A percentile compares a stretch with the other conserved stretches of the same genome.
Evolutionary conservation across 1,140 invertebrate genomes (phyloP).

Genomic region (Hormaphis cornu): DNA sequence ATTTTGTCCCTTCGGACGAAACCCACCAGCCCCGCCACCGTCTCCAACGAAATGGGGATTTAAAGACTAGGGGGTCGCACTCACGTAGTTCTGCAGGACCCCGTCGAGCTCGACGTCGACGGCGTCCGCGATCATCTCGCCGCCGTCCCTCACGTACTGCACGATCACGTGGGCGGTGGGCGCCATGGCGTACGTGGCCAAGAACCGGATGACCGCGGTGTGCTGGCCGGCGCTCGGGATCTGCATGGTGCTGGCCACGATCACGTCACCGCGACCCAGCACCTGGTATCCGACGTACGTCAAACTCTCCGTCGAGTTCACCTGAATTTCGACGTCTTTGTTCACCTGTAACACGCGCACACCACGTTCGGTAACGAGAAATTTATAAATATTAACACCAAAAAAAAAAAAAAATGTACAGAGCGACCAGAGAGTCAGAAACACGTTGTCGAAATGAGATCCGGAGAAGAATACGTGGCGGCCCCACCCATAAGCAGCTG

Average conservation of each 20-base stretch:
- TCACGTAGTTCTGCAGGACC: conserved; percentile 65
- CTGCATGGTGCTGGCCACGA: conserved; percentile 58
- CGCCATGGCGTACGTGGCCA: conserved; percentile 70
- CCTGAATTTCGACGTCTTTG: conserved; percentile 66
- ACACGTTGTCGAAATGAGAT: too few species aligned
- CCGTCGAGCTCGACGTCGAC: conserved; percentile 69
- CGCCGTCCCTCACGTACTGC: conserved; percentile 60
- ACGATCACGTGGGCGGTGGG: conserved; percentile 71
- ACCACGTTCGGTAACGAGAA: neutral
- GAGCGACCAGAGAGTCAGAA: too few species aligned
- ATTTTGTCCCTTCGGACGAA: too few species aligned
- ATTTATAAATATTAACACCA: too few species aligned
- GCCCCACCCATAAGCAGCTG: too few species aligned
- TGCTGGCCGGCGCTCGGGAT: conserved; percentile 38
- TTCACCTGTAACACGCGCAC: conserved; percentile 54
- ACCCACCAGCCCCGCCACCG: too few species aligned
- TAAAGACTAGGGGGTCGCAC: conserved; percentile 35
- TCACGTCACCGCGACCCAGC: conserved; percentile 76
- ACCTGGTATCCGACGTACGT: conserved; percentile 71
- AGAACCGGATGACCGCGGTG: conserved; percentile 46
- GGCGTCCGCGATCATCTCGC: conserved; percentile 75
- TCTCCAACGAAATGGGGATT: too few species aligned
- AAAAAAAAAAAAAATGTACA: too few species aligned
- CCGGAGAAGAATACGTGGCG: too few species aligned
- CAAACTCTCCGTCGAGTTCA: conserved; percentile 71